Evolutionary conservation across 2,113 vertebrate genomes (phyloP), one percentile per base, ranked within the genome.

Genomic region (Actinemys pallida): DNA sequence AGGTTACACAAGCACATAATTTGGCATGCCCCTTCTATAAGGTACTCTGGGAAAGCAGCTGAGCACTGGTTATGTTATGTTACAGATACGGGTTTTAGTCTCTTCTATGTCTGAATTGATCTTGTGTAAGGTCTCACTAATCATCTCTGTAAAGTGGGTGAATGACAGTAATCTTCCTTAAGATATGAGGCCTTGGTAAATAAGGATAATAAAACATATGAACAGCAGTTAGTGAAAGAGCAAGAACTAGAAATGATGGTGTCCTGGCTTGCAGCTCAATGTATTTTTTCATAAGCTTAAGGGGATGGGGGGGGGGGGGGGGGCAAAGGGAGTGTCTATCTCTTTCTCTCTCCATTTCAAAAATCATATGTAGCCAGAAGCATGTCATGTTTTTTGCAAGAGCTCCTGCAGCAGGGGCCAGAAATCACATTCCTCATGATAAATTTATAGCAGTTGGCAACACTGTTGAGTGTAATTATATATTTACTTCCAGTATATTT

Each of bases 171-270:
- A 76, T 75, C 7, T 50, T 42, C 14, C 57, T 76, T 91, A 8
- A 35, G 84, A 27, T 29, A 83, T 24, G 78, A 88, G 93, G 88
- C 52, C 19, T 10, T 14, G 3, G 29, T 57, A 50, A 72, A 65
- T 35, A 93, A 81, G 87, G 91, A 85, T 19, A 52, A 39, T 27
- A 83, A 90, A 31, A 95, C 81, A 94, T 65, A 93, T 27, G 87
- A 84, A 3, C 92, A 90, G 57, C 53, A 87, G 86, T 87, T 57
- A 49, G 16, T 90, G 57, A 65, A 93, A 96, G 69, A 94, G 13
- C 31, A 7, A 90, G 42, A 47, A 90, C 13, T 83, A 69, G 57
- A 83, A 91, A 75, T 89, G 50, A 56, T 94, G 35, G 17, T 47
- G 57, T 87, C 54, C 78, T 50, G 54, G 75, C n/a, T 39, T 45